phyloP scores from a whole-genome alignment of 2,797 vertebrate genomes.

The Cossypha polioptera region DNA sequence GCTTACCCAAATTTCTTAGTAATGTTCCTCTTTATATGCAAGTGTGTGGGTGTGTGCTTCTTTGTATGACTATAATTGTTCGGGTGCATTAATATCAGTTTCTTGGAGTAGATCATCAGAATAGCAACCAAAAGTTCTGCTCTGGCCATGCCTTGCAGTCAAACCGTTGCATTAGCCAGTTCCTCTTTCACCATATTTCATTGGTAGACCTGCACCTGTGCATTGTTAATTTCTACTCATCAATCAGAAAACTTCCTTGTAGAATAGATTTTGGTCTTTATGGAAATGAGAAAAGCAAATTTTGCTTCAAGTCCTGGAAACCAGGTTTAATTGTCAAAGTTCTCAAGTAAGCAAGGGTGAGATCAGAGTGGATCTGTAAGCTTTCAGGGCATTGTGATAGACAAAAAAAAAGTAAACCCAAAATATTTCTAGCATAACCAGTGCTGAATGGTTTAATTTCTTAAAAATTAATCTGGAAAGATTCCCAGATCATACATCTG shows the following conservation, averaged over 20 bases:
- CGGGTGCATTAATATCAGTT: background rate
- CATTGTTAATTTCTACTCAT: background rate
- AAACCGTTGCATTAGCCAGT: background rate
- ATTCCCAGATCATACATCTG: constrained; percentile 71
- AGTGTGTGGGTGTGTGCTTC: background rate
- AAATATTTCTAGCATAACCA: constrained; percentile 25
- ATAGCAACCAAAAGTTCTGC: background rate
- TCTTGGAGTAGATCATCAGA: background rate
- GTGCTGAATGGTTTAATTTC: constrained; percentile 52
- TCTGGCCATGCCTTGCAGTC: background rate
- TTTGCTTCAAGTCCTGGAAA: background rate
- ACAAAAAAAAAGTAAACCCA: background rate
- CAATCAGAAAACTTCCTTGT: background rate
- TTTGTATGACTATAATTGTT: background rate
- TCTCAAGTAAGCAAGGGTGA: background rate
- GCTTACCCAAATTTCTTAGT: background rate
- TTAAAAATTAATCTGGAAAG: constrained; percentile 67
- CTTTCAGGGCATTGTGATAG: background rate
- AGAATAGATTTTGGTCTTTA: background rate
- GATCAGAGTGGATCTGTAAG: background rate
- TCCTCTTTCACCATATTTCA: background rate
- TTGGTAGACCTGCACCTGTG: background rate
- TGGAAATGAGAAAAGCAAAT: background rate
- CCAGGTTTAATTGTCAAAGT: background rate
- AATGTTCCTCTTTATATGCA: background rate